Percentiles rank a stretch among this genome's conserved stretches.
phyloP scores from a whole-genome alignment of 2,888 invertebrate genomes.

The Calliphora vomitoria region DNA sequence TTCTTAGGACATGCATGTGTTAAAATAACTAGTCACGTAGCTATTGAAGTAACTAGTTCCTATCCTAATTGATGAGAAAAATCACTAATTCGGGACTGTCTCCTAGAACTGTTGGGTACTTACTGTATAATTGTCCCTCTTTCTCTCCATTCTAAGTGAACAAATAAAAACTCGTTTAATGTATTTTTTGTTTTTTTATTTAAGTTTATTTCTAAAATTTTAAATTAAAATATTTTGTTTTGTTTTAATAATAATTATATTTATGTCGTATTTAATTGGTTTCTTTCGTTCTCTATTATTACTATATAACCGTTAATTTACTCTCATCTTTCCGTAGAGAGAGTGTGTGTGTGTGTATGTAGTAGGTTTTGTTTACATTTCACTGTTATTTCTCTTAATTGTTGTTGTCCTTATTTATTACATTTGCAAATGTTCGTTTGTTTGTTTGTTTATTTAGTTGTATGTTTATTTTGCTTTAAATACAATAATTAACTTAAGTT shows the following conservation, averaged over 20 bases:
- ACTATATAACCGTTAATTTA: not conserved
- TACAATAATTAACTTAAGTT: constrained; percentile 47
- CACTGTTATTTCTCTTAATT: not conserved
- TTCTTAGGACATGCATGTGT: too few relatives aligned
- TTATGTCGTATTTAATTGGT: constrained; percentile 4
- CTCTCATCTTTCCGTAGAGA: not conserved
- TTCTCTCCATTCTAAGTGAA: not conserved
- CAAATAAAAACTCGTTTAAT: not conserved
- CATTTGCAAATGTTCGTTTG: not conserved
- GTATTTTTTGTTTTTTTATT: constrained; percentile 62
- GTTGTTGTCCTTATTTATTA: constrained; percentile 4
- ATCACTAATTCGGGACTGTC: too few relatives aligned
- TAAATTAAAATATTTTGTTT: constrained; percentile 68
- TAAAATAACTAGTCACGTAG: too few relatives aligned
- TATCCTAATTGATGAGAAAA: too few relatives aligned
- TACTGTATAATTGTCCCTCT: not conserved
- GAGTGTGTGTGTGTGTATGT: not conserved
- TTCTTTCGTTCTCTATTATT: constrained; percentile 25
- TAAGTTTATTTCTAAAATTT: constrained; percentile 75
- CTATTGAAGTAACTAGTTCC: too few relatives aligned
- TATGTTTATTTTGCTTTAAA: constrained; percentile 22
- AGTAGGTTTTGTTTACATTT: constrained; percentile 11
- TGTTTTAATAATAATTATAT: constrained; percentile 9
- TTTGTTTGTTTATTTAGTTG: not conserved
- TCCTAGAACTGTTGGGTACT: too few relatives aligned